Evolutionary conservation across 2,888 invertebrate genomes (phyloP).

Genomic region (Nymphalis c-album): DNA sequence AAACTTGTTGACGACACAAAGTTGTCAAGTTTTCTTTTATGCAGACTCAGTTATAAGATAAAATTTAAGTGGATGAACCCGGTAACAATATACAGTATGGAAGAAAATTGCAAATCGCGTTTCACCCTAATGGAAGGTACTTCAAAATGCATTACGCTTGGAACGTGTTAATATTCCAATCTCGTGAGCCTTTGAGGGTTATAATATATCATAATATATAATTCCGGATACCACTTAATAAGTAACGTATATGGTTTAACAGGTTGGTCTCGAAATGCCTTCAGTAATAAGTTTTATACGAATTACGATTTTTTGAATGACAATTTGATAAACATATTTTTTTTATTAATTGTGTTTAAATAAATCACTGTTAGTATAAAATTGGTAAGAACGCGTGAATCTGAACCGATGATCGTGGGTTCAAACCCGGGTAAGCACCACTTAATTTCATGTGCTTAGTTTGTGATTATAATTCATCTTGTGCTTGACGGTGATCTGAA

Average conservation of each 20-base stretch:
- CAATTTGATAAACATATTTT: too few relatives aligned
- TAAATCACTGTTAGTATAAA: too few relatives aligned
- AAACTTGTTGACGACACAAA: too few relatives aligned
- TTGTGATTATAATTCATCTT: too few relatives aligned
- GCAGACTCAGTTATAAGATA: neutral
- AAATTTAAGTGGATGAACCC: neutral
- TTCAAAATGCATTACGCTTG: conserved; percentile 15
- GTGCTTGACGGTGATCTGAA: too few relatives aligned
- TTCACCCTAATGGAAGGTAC: conserved; percentile 13
- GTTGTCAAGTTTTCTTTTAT: too few relatives aligned
- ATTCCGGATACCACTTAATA: neutral
- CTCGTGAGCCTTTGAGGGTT: neutral
- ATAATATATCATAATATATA: neutral
- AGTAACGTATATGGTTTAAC: neutral
- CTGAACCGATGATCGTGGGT: too few relatives aligned
- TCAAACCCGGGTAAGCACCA: too few relatives aligned
- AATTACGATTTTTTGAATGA: too few relatives aligned
- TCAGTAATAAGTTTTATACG: neutral
- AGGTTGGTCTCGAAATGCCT: neutral
- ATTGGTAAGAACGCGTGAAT: too few relatives aligned
- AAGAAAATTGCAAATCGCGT: conserved; percentile 11
- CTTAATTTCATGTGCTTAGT: too few relatives aligned
- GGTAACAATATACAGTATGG: neutral
- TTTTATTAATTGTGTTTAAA: too few relatives aligned
- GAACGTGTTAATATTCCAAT: conserved; percentile 7